These are phyloP conservation scores for Simalia tracyae DNA, from an alignment of 2,797 vertebrate species.

Conservation along the genomic window DNA sequence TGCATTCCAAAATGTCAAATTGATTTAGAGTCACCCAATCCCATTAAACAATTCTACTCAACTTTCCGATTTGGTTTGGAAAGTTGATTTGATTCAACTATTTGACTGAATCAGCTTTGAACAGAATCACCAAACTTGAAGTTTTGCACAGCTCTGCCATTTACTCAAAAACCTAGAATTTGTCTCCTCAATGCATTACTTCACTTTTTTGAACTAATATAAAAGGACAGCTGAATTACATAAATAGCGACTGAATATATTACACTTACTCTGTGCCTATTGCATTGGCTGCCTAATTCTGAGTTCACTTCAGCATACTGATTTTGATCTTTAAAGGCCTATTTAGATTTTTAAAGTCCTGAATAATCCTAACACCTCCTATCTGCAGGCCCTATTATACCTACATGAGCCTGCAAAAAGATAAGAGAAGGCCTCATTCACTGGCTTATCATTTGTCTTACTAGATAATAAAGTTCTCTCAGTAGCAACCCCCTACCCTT, in stretches of 20 bases:
- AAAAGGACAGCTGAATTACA: background rate
- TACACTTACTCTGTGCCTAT: background rate
- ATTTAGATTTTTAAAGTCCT: background rate
- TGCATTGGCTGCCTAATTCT: background rate
- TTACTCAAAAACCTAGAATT: background rate
- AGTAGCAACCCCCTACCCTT: background rate
- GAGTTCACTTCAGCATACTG: background rate
- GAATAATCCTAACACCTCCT: background rate
- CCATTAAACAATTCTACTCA: background rate
- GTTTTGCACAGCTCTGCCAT: background rate
- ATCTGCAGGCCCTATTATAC: background rate
- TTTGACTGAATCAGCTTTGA: background rate
- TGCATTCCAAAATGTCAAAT: background rate
- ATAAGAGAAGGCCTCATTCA: background rate
- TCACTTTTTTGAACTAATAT: background rate
- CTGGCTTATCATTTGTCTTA: background rate
- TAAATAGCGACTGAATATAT: background rate
- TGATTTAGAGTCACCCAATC: background rate
- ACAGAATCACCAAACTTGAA: background rate
- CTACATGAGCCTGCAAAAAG: background rate
- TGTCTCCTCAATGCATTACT: background rate
- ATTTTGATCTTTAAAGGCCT: background rate
- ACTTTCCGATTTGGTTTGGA: background rate
- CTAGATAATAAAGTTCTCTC: background rate
- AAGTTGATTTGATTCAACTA: background rate